These are phyloP conservation scores for Sarcophaga carnaria DNA, from an alignment of 2,888 invertebrate species.

Conservation along the genomic window DNA sequence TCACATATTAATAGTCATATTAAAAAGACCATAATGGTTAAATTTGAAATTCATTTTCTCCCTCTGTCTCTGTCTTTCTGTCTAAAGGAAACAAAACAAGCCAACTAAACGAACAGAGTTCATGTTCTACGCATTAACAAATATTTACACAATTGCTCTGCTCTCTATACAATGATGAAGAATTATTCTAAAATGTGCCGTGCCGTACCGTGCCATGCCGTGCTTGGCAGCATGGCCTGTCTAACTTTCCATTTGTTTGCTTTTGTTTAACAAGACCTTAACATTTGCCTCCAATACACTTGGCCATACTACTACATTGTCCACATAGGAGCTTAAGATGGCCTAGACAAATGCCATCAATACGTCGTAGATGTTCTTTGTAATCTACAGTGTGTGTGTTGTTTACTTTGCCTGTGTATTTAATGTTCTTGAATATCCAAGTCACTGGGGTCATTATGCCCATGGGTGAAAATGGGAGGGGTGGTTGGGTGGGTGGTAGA, in stretches of 20 bases:
- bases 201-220: too few species aligned
- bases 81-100: neutral
- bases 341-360: constrained; percentile 14
- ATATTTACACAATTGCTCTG: constrained; percentile 32
- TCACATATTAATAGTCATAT: too few species aligned
- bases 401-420: neutral
- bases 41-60: too few species aligned
- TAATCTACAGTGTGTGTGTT: neutral
- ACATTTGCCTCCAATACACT: constrained; percentile 29
- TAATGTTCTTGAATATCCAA: constrained; percentile 13
- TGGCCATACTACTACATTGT: constrained; percentile 4
- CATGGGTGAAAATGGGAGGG: neutral
- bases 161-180: neutral
- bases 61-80: neutral
- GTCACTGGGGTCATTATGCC: neutral
- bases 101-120: neutral
- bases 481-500: neutral
- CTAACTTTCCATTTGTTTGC: neutral
- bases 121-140: constrained; percentile 16
- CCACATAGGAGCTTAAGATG: constrained; percentile 16
- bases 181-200: constrained; percentile 18
- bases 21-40: too few species aligned
- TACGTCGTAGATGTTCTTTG: neutral
- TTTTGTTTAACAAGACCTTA: constrained; percentile 33
- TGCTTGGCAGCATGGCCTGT: constrained; percentile 9